phyloP scores from a whole-genome alignment of 2,113 vertebrate species.

The Platanista minor region DNA sequence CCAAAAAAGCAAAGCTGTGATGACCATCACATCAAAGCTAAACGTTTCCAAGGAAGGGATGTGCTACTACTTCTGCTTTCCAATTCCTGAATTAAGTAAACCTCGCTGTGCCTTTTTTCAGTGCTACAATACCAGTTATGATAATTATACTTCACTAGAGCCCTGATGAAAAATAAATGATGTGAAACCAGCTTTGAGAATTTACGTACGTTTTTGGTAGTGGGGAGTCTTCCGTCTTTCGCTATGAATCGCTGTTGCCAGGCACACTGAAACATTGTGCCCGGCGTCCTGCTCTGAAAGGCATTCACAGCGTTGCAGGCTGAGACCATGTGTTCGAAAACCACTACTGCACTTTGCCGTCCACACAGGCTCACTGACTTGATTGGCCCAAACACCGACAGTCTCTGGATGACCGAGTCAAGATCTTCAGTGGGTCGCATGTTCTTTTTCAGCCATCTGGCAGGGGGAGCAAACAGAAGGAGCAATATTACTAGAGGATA shows the following conservation, averaged over 20 bases:
- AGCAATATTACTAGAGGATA: conserved; percentile 55
- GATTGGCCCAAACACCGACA: conserved; percentile 53
- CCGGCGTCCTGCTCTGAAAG: neutral
- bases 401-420: neutral
- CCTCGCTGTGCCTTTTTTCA: neutral
- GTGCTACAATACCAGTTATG: neutral
- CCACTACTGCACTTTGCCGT: conserved; percentile 46
- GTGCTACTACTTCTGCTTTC: neutral
- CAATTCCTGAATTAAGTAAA: neutral
- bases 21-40: neutral
- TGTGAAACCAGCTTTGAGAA: neutral
- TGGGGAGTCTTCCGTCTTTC: neutral
- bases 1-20: conserved; percentile 87
- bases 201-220: neutral
- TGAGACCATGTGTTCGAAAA: conserved; percentile 53
- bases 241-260: conserved; percentile 70
- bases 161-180: neutral
- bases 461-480: neutral
- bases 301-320: conserved; percentile 48
- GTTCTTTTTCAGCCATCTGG: conserved; percentile 66
- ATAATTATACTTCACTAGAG: neutral
- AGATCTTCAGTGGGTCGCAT: neutral
- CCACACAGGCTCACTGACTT: conserved; percentile 44
- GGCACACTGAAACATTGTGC: conserved; percentile 42
- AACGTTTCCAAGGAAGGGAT: neutral